Percentiles rank a stretch among this genome's conserved stretches.
Conservation (phyloP, 1,140 invertebrate species). For the Hyles euphorbiae region DNA sequence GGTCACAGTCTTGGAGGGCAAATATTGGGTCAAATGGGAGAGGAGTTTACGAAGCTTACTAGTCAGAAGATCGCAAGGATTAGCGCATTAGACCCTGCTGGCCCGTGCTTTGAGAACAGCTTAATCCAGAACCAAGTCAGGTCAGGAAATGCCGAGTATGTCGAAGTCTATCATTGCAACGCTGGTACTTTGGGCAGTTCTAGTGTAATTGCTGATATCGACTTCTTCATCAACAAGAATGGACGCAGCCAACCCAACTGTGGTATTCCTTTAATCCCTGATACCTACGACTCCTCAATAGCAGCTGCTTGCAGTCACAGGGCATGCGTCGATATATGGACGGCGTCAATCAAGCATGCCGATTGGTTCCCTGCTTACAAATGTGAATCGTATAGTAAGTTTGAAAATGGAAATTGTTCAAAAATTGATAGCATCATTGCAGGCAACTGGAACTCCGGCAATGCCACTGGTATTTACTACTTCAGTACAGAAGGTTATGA, state of each 20-base stretch:
- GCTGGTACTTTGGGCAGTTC: conserved; percentile 82
- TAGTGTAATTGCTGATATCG: conserved; percentile 78
- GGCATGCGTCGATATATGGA: conserved; percentile 79
- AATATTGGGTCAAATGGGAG: conserved; percentile 74
- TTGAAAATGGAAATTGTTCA: conserved; percentile 47
- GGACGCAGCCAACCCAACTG: conserved; percentile 76
- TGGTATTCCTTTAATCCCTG: conserved; percentile 65
- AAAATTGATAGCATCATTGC: conserved; percentile 47
- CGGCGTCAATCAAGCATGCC: conserved; percentile 75
- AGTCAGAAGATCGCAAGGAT: conserved; percentile 70
- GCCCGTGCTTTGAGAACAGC: conserved; percentile 78
- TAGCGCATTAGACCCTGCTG: conserved; percentile 84
- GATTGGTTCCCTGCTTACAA: conserved; percentile 52
- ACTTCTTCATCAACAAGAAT: conserved; percentile 89
- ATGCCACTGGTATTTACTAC: conserved; percentile 56
- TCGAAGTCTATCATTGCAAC: conserved; percentile 87
- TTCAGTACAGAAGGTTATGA: conserved; percentile 51
- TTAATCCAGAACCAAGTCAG: conserved; percentile 75
- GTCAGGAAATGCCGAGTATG: conserved; percentile 78
- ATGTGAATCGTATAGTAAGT: conserved; percentile 56
- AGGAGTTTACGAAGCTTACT: conserved; percentile 57
- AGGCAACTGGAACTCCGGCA: conserved; percentile 68
- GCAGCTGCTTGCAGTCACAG: conserved; percentile 78
- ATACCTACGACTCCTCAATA: conserved; percentile 56
- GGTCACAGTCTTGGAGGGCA: conserved; percentile 75